A percentile compares a stretch with the other conserved stretches of the same genome.
Evolutionary conservation across 2,797 vertebrate species (phyloP).

Genomic region (Parauchenoglanis ngamensis): DNA sequence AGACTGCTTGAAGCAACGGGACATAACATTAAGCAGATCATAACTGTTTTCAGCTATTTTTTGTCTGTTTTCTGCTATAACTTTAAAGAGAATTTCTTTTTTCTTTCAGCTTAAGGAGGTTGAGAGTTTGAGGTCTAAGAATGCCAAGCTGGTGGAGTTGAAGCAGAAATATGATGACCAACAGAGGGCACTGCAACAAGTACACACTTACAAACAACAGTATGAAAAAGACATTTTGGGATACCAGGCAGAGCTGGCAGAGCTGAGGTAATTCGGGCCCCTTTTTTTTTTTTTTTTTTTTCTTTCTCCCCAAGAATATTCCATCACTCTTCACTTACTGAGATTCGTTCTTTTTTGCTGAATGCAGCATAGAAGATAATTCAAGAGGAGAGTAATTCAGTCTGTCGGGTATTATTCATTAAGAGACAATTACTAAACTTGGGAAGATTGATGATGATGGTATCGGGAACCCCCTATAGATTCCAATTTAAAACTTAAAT

Average conservation of each 20-base stretch:
- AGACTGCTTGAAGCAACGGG: conserved; percentile 16
- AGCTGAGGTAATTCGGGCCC: conserved; percentile 68
- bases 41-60: not conserved
- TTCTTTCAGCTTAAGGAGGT: conserved; percentile 67
- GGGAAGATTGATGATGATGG: not conserved
- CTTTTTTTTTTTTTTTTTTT: not conserved
- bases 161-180: conserved; percentile 69
- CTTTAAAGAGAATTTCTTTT: not conserved
- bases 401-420: too few species aligned
- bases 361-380: not conserved
- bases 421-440: too few species aligned
- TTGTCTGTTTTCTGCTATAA: not conserved
- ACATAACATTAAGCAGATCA: not conserved
- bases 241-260: conserved; percentile 66
- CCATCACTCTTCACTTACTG: not conserved
- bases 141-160: conserved; percentile 57
- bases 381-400: not conserved
- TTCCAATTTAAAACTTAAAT: not conserved
- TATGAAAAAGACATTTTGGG: conserved; percentile 64
- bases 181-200: conserved; percentile 69
- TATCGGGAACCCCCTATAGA: not conserved
- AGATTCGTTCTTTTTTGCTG: not conserved
- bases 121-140: conserved; percentile 60
- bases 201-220: conserved; percentile 65
- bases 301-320: not conserved